Evolutionary conservation across 1,140 invertebrate genomes (phyloP), one percentile per base, ranked within the genome.

Genomic region (Helicoverpa zea): DNA sequence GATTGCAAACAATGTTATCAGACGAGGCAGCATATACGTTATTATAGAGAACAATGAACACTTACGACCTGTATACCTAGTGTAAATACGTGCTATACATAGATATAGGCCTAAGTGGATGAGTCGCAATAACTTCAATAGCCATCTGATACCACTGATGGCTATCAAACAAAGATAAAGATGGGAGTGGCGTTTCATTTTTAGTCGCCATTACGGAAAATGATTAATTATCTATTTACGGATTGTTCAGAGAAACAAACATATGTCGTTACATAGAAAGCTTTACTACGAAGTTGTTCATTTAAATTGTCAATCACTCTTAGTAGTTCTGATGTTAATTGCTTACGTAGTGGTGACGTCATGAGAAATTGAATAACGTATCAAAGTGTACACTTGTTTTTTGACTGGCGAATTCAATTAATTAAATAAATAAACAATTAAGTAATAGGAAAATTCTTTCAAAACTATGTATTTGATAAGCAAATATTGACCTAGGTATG

Each of bases 41-140:
- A 72, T 52, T 72, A 72, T 51, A 72, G 68, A 72, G 68, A 72
- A 72, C 68, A 72, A 72, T 54, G 23, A 54, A 72, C 68, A 72
- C 68, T 72, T 72, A 54, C 49, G 49, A 11, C 18, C 16, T 18
- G 64, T 23, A 23, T 66, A 18, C 63, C 35, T 14, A 52, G 49
- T 54, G 23, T 18, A 70, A 52, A 54, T 70, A 52, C 35, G 49
- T 51, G 66, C 51, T 70, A 70, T 70, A 52, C 9, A 63, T 70
- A 70, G 16, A 13, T 30, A 16, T 52, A 72, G 68, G 68, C 49
- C 13, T 72, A 51, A 68, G 64, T 68, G 64, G 64, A 51, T 72
- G 68, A 30, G 68, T 54, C 63, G 14, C 35, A 16, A 51, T 52
- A 63, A 11, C 11, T 52, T 49, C 68, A 51, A 72, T 30, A 54